A percentile compares a stretch with the other conserved stretches of the same genome.
phyloP scores from a whole-genome alignment of 2,113 vertebrate species.

The Perca flavescens region DNA sequence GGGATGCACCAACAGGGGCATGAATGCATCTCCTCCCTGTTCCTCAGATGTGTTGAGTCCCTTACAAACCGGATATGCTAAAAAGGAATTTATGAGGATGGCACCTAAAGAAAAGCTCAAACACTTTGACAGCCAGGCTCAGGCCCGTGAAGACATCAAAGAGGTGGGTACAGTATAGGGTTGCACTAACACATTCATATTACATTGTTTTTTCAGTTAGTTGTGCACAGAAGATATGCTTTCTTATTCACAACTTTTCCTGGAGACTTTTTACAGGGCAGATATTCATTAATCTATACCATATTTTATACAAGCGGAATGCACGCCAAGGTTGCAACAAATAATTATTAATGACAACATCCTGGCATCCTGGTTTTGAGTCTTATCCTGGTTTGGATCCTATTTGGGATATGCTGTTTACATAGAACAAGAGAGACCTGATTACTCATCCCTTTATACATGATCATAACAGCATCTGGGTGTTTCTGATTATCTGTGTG shows the following conservation, averaged over 20 bases:
- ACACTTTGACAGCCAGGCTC: conserved; percentile 57
- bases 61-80: conserved; percentile 19
- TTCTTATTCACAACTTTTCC: background rate
- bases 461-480: background rate
- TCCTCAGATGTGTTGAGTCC: conserved; percentile 31
- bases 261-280: background rate
- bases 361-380: background rate
- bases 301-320: background rate
- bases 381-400: no score
- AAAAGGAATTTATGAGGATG: conserved; percentile 52
- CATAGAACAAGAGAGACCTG: background rate
- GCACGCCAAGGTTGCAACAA: background rate
- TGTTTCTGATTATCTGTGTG: background rate
- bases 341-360: background rate
- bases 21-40: conserved; percentile 22
- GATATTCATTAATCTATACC: background rate
- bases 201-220: background rate
- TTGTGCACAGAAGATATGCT: background rate
- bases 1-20: conserved; percentile 19
- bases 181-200: background rate
- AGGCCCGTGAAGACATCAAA: conserved; percentile 54
- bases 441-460: background rate
- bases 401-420: no score
- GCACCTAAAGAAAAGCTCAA: conserved; percentile 73
- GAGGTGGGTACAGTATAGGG: conserved; percentile 54